Evolutionary conservation across 2,888 invertebrate species (phyloP).

Genomic region (Gymnosoma rotundatum): DNA sequence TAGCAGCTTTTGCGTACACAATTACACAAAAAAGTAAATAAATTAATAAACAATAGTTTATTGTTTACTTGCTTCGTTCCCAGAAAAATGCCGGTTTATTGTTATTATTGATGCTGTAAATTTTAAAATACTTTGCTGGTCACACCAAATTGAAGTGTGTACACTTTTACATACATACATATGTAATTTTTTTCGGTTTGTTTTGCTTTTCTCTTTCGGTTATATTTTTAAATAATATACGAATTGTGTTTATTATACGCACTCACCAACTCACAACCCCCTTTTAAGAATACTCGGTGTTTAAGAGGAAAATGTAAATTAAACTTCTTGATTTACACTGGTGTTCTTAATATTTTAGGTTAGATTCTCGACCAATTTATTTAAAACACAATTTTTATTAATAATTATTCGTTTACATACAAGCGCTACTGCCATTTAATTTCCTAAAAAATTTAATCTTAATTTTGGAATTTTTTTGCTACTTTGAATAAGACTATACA

Average conservation of each 20-base stretch:
- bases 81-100: conserved; percentile 45
- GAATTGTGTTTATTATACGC: background rate
- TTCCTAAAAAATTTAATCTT: no score
- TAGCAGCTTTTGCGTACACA: background rate
- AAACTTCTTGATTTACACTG: conserved; percentile 24
- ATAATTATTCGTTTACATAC: background rate
- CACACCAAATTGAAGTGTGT: conserved; percentile 15
- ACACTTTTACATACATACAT: background rate
- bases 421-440: no score
- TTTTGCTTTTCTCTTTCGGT: conserved; percentile 57
- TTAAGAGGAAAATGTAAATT: background rate
- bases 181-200: conserved; percentile 28
- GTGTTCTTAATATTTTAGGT: conserved; percentile 54
- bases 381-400: background rate
- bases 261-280: background rate
- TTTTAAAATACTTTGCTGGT: conserved; percentile 17
- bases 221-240: conserved; percentile 9
- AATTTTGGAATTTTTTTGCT: no score
- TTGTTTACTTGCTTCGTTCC: conserved; percentile 25
- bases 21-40: conserved; percentile 20
- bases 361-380: conserved; percentile 27
- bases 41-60: conserved; percentile 39
- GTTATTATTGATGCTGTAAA: background rate
- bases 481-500: no score
- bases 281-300: no score